phyloP scores from a whole-genome alignment of 1,140 invertebrate genomes.

The Cyphomyrmex costatus region DNA sequence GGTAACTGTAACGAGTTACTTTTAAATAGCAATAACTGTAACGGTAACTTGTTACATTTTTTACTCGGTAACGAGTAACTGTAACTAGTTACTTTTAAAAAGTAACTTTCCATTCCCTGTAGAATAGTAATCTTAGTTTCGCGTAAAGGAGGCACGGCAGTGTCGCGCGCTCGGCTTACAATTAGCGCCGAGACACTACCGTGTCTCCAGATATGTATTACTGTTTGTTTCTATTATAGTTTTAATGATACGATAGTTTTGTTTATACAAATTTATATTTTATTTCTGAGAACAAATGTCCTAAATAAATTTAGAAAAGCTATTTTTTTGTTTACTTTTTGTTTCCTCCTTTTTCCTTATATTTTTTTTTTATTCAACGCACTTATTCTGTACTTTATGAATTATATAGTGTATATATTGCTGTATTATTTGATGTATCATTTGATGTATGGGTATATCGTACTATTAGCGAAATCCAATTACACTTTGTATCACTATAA shows the following conservation, averaged over 20 bases:
- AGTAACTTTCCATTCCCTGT: too few species aligned
- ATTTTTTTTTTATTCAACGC: background rate
- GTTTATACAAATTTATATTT: slow-evolving; percentile 86
- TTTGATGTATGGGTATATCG: background rate
- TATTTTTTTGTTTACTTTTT: slow-evolving; percentile 55
- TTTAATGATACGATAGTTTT: slow-evolving; percentile 84
- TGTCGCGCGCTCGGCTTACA: too few species aligned
- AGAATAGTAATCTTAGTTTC: too few species aligned
- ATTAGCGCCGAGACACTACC: too few species aligned
- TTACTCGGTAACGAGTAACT: too few species aligned
- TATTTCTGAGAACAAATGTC: slow-evolving; percentile 79
- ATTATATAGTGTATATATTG: slow-evolving; percentile 25
- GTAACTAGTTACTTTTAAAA: too few species aligned
- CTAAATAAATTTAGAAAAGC: background rate
- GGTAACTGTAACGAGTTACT: too few species aligned
- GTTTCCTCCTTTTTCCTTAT: slow-evolving; percentile 43
- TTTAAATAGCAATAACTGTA: too few species aligned
- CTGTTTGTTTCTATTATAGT: slow-evolving; percentile 79
- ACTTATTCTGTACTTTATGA: background rate
- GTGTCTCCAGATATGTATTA: too few species aligned
- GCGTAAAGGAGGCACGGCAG: too few species aligned
- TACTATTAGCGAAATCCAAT: slow-evolving; percentile 21
- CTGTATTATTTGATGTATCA: too few species aligned
- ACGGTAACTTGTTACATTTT: too few species aligned
- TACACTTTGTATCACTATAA: slow-evolving; percentile 19